phyloP scores from a whole-genome alignment of 2,888 invertebrate genomes.

The Thyatira batis region DNA sequence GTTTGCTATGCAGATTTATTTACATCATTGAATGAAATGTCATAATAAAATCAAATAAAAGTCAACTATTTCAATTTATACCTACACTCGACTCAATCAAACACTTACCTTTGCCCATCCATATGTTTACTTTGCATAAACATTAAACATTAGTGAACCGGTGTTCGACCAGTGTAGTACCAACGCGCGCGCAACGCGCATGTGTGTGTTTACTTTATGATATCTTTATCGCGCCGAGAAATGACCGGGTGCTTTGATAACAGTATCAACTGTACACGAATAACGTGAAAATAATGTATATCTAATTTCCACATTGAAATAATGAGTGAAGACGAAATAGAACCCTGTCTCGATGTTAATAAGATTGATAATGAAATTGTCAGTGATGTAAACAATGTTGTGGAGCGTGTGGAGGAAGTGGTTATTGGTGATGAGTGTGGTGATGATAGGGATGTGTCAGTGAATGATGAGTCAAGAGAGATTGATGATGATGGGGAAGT shows the following conservation, averaged over 20 bases:
- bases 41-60: no score
- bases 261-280: background rate
- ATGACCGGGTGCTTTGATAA: conserved; percentile 34
- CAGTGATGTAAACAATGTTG: conserved; percentile 12
- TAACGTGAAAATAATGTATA: background rate
- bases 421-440: conserved; percentile 15
- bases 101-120: conserved; percentile 46
- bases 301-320: conserved; percentile 11
- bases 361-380: conserved; percentile 17
- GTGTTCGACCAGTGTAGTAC: conserved; percentile 43
- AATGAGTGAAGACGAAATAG: conserved; percentile 61
- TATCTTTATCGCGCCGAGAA: conserved; percentile 47
- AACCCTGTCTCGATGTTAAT: conserved; percentile 34
- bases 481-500: conserved; percentile 14
- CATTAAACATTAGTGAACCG: conserved; percentile 28
- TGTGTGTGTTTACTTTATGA: conserved; percentile 32
- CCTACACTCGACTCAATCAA: conserved; percentile 10
- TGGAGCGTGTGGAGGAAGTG: conserved; percentile 24
- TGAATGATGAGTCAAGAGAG: conserved; percentile 31
- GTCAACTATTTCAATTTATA: conserved; percentile 6
- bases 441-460: conserved; percentile 16
- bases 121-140: conserved; percentile 54
- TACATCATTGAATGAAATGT: no score
- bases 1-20: no score
- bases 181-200: conserved; percentile 30